These are phyloP conservation scores for Pseudomyrmex dendroicus DNA, from an alignment of 1,140 invertebrate genomes.

Conservation along the genomic window DNA sequence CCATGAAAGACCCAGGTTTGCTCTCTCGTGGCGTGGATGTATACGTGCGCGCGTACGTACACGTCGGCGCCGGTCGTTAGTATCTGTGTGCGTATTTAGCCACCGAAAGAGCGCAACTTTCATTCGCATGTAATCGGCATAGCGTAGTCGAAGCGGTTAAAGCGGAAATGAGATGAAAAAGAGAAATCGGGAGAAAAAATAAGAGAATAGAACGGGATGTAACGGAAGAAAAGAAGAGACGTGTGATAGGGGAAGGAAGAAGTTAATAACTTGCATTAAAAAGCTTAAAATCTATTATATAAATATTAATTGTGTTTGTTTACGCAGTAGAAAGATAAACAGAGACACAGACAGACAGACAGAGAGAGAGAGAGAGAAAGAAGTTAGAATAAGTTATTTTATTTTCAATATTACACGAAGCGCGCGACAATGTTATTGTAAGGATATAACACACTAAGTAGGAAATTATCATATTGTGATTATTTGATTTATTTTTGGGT, in stretches of 20 bases:
- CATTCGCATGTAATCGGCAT: background rate
- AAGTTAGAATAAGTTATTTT: background rate
- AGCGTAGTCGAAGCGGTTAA: conserved; percentile 63
- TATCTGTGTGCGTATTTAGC: conserved; percentile 53
- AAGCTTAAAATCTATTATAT: conserved; percentile 43
- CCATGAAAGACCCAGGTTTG: conserved; percentile 67
- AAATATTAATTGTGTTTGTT: conserved; percentile 19
- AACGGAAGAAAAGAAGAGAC: too few relatives aligned
- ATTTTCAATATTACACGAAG: background rate
- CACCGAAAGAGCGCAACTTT: conserved; percentile 1
- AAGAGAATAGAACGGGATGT: conserved; percentile 14
- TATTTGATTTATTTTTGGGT: background rate
- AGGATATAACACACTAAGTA: background rate
- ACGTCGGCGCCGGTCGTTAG: conserved; percentile 14
- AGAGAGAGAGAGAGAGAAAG: too few relatives aligned
- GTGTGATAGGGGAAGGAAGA: background rate
- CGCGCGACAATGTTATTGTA: background rate
- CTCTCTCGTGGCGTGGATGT: conserved; percentile 56
- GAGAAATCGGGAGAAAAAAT: conserved; percentile 28
- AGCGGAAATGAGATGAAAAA: conserved; percentile 29
- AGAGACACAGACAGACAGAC: too few relatives aligned
- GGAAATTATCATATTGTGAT: background rate
- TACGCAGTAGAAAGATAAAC: too few relatives aligned
- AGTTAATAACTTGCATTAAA: conserved; percentile 78
- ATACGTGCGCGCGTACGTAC: conserved; percentile 12